Evolutionary conservation across 1,140 invertebrate genomes (phyloP).

Genomic region (Ooceraea biroi): DNA sequence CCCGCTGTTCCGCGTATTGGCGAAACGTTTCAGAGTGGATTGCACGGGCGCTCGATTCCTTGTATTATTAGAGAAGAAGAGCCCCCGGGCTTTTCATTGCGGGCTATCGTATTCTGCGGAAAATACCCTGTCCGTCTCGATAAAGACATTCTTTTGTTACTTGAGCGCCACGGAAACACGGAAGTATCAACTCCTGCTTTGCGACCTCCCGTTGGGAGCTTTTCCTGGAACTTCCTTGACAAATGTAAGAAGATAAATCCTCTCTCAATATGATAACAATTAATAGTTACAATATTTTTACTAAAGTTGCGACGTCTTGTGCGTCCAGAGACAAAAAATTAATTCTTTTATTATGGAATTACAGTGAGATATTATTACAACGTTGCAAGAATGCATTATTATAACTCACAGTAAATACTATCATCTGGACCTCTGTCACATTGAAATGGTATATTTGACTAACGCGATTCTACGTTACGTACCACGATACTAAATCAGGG

Average conservation of each 20-base stretch:
- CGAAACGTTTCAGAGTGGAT: conserved; percentile 59
- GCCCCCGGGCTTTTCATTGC: conserved; percentile 14
- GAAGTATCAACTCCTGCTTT: neutral
- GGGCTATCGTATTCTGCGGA: neutral
- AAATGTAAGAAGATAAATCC: neutral
- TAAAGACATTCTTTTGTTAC: conserved; percentile 2
- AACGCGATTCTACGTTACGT: neutral
- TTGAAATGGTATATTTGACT: neutral
- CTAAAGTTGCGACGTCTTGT: neutral
- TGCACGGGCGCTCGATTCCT: conserved; percentile 61
- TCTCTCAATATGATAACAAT: neutral
- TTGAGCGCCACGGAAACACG: neutral
- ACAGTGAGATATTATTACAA: neutral
- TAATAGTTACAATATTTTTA: neutral
- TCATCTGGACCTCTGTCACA: neutral
- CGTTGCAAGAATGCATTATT: no score
- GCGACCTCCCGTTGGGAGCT: neutral
- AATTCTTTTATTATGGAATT: neutral
- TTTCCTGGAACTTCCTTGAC: no score
- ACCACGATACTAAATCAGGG: conserved; percentile 8
- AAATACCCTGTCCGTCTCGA: conserved; percentile 7
- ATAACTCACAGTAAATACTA: neutral
- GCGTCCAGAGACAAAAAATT: neutral
- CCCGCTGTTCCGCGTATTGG: conserved; percentile 53
- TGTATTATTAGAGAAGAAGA: conserved; percentile 59